Evolutionary conservation across 2,797 vertebrate species (phyloP).

Genomic region (Decapterus maruadsi): DNA sequence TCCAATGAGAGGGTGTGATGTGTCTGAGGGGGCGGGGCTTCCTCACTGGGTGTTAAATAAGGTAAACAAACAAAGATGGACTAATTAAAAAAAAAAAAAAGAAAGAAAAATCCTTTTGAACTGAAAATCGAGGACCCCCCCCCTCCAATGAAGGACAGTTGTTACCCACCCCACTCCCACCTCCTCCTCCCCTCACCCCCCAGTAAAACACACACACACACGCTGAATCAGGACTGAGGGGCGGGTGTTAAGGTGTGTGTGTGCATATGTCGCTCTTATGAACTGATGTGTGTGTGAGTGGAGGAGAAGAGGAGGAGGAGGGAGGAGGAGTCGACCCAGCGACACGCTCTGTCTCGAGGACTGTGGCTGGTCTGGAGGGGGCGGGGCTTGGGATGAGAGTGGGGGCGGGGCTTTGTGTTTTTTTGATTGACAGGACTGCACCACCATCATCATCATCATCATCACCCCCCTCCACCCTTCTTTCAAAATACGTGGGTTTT

Average conservation of each 20-base stretch:
- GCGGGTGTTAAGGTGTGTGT: conserved; percentile 22
- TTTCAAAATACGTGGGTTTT: conserved; percentile 81
- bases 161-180: background rate
- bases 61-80: conserved; percentile 50
- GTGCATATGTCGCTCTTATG: conserved; percentile 41
- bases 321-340: conserved; percentile 32
- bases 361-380: conserved; percentile 90
- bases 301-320: conserved; percentile 27
- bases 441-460: conserved; percentile 80
- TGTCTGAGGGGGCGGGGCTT: conserved; percentile 23
- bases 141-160: conserved; percentile 48
- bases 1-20: conserved; percentile 2
- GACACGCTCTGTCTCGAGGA: conserved; percentile 85
- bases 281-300: conserved; percentile 53
- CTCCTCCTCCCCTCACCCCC: conserved; percentile 4
- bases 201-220: conserved; percentile 34
- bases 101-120: conserved; percentile 33
- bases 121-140: conserved; percentile 32
- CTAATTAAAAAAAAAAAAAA: conserved; percentile 18
- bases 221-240: conserved; percentile 55
- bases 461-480: conserved; percentile 75
- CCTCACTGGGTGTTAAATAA: conserved; percentile 4
- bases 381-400: conserved; percentile 79
- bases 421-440: conserved; percentile 85
- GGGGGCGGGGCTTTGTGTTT: conserved; percentile 72